A percentile compares a stretch with the other conserved stretches of the same genome.
phyloP scores from a whole-genome alignment of 2,113 vertebrate species.

The Colius striatus region DNA sequence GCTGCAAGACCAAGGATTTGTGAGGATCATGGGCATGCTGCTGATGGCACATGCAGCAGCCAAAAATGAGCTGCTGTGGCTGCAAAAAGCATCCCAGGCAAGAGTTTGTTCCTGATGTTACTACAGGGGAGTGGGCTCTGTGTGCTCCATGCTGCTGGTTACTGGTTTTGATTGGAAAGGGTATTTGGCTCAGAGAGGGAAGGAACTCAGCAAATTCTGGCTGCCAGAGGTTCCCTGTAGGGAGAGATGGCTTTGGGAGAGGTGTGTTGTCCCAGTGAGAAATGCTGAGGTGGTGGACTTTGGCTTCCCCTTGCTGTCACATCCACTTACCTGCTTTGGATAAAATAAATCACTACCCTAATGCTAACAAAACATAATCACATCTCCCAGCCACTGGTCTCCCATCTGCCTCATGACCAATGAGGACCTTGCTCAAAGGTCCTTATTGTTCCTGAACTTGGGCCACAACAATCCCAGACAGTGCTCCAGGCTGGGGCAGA shows the following conservation, averaged over 20 bases:
- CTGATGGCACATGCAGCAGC: accelerated
- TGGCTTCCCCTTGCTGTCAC: not conserved
- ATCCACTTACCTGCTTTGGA: not conserved
- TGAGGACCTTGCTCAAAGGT: not conserved
- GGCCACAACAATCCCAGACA: too few species aligned
- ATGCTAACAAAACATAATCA: not conserved
- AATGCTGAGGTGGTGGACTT: not conserved
- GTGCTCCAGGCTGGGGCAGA: too few species aligned
- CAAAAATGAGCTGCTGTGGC: not conserved
- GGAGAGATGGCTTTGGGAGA: not conserved
- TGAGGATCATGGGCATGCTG: not conserved
- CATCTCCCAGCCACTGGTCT: not conserved
- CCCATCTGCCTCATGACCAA: not conserved
- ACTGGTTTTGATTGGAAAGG: not conserved
- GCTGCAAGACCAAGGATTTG: not conserved
- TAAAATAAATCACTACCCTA: not conserved
- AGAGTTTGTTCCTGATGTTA: not conserved
- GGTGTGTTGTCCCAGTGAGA: not conserved
- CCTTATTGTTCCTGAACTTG: too few species aligned
- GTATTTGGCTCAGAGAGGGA: not conserved
- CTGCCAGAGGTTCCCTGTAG: not conserved
- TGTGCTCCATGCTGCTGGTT: accelerated
- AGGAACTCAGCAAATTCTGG: not conserved
- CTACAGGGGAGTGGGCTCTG: not conserved
- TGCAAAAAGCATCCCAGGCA: not conserved